Evolutionary conservation across 2,888 invertebrate species (phyloP).

Genomic region (Mactromeris polynyma): DNA sequence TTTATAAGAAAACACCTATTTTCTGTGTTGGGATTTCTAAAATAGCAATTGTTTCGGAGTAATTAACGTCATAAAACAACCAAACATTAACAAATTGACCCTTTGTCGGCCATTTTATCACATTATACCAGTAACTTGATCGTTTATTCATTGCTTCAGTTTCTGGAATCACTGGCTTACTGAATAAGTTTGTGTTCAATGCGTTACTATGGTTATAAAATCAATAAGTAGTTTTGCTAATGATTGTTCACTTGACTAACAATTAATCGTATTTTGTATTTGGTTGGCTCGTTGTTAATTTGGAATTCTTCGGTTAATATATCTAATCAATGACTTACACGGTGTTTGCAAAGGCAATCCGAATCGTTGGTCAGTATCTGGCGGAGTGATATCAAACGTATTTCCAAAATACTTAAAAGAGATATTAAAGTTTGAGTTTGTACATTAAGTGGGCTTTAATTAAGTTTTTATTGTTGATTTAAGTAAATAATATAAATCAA

Average conservation of each 20-base stretch:
- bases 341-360: background rate
- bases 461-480: background rate
- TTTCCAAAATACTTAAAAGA: background rate
- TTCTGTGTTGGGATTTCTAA: background rate
- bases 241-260: conserved; percentile 1
- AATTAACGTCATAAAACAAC: background rate
- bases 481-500: background rate
- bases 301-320: background rate
- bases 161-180: background rate
- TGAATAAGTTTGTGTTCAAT: background rate
- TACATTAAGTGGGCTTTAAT: too few relatives aligned
- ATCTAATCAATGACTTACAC: background rate
- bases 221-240: conserved; percentile 18
- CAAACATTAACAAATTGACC: conserved; percentile 1
- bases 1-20: background rate
- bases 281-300: conserved; percentile 8
- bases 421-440: background rate
- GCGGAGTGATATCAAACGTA: background rate
- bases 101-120: conserved; percentile 9
- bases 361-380: background rate
- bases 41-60: background rate
- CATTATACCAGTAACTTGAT: background rate
- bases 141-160: background rate
- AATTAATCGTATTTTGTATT: conserved; percentile 19
- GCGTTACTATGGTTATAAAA: conserved; percentile 3